Conservation (phyloP, 92 coral and sea anemone genomes). For the Meandrina meandrites region DNA sequence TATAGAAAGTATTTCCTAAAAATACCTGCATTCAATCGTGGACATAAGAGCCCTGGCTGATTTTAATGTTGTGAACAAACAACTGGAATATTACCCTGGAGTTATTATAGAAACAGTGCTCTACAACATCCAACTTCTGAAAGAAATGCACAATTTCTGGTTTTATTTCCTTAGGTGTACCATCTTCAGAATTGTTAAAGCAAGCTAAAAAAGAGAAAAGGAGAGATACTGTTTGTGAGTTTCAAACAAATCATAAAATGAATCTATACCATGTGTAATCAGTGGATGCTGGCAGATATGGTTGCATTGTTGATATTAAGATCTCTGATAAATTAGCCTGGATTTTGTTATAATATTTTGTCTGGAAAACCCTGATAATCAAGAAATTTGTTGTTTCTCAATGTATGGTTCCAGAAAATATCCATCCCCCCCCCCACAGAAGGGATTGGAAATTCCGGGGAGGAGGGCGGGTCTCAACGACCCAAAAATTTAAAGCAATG, state of each 20-base stretch:
- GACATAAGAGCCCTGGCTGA: too few relatives aligned
- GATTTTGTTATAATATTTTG: too few relatives aligned
- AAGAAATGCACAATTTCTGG: slow-evolving; percentile 37
- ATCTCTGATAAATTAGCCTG: background rate
- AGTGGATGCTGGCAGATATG: background rate
- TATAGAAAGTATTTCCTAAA: too few relatives aligned
- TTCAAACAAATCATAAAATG: background rate
- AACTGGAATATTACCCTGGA: slow-evolving; percentile 34
- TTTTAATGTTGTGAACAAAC: background rate
- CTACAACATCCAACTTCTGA: slow-evolving; percentile 37
- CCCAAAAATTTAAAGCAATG: too few relatives aligned
- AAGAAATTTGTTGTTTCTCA: too few relatives aligned
- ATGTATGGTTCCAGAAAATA: too few relatives aligned
- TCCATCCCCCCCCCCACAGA: too few relatives aligned
- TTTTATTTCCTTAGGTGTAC: slow-evolving; percentile 23
- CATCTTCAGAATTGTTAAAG: slow-evolving; percentile 22
- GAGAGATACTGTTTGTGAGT: background rate
- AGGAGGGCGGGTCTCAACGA: too few relatives aligned
- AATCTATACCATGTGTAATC: background rate
- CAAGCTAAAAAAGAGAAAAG: slow-evolving; percentile 25
- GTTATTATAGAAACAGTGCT: slow-evolving; percentile 52
- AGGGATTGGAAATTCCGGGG: too few relatives aligned
- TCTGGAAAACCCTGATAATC: too few relatives aligned
- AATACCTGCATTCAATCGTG: too few relatives aligned
- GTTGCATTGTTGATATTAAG: background rate